phyloP scores from a whole-genome alignment of 2,113 vertebrate species.

The Eulacestoma nigropectus region DNA sequence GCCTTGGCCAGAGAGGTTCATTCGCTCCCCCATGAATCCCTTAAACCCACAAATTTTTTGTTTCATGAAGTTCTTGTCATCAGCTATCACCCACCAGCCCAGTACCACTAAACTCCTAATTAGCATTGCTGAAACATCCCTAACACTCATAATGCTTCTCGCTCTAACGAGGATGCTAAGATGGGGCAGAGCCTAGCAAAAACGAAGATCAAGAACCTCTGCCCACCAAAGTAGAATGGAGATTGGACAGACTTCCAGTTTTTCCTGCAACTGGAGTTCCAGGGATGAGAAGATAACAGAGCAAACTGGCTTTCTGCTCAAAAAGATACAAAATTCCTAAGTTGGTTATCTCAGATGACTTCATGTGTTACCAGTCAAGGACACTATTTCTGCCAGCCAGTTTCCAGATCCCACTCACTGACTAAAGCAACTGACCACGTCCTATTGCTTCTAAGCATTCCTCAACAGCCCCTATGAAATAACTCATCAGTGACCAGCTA shows the following conservation, averaged over 20 bases:
- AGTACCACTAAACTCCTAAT: not conserved
- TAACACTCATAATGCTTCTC: not conserved
- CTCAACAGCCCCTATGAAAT: not conserved
- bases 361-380: not conserved
- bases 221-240: not conserved
- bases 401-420: not conserved
- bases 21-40: accelerated
- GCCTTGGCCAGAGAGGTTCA: not conserved
- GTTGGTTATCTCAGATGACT: not conserved
- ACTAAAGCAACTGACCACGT: not conserved
- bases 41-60: not conserved
- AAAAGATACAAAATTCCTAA: not conserved
- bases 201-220: not conserved
- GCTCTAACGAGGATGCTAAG: not conserved
- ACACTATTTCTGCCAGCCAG: not conserved
- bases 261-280: not conserved
- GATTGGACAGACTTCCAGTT: not conserved
- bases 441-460: not conserved
- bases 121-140: not conserved
- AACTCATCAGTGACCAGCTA: not conserved
- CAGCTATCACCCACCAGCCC: not conserved
- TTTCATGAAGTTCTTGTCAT: not conserved
- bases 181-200: not conserved
- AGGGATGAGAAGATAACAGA: not conserved
- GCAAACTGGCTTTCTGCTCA: not conserved